Conservation (phyloP, 2,888 invertebrate genomes). For the Caenorhabditis zanzibari region DNA sequence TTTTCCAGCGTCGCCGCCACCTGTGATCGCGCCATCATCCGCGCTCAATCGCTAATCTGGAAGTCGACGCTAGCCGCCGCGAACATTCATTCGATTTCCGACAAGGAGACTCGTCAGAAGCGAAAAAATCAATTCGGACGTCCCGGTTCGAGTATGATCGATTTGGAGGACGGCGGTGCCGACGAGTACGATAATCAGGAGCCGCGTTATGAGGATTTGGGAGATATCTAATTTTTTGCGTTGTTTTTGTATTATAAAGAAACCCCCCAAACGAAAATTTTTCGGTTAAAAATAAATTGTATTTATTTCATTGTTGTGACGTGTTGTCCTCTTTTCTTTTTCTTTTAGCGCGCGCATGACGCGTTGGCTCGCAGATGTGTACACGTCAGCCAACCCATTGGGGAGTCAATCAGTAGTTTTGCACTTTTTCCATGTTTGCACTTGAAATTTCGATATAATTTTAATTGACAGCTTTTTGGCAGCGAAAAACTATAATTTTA, state of each 20-base stretch:
- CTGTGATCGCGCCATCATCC: conserved; percentile 41
- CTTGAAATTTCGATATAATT: too few relatives aligned
- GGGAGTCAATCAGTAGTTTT: too few relatives aligned
- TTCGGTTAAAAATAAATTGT: too few relatives aligned
- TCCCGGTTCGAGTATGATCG: background rate
- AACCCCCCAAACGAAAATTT: too few relatives aligned
- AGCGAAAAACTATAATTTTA: too few relatives aligned
- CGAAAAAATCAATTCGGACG: conserved; percentile 28
- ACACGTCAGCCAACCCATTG: too few relatives aligned
- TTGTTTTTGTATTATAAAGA: conserved; percentile 8
- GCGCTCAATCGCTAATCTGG: conserved; percentile 51
- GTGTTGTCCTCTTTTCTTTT: too few relatives aligned
- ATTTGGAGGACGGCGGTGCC: conserved; percentile 13
- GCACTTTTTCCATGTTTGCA: too few relatives aligned
- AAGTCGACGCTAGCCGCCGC: conserved; percentile 38
- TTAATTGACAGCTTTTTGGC: too few relatives aligned
- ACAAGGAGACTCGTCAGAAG: conserved; percentile 47
- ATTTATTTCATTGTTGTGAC: too few relatives aligned
- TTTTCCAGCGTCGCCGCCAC: conserved; percentile 34
- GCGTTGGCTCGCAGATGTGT: too few relatives aligned
- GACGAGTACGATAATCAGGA: conserved; percentile 34
- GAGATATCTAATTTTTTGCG: conserved; percentile 35
- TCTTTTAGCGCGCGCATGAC: too few relatives aligned
- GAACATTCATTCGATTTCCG: conserved; percentile 34
- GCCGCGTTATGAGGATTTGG: conserved; percentile 24